Percentiles rank a stretch among this genome's conserved stretches.
Evolutionary conservation across 2,113 vertebrate genomes (phyloP).

Genomic region (Uria lomvia): DNA sequence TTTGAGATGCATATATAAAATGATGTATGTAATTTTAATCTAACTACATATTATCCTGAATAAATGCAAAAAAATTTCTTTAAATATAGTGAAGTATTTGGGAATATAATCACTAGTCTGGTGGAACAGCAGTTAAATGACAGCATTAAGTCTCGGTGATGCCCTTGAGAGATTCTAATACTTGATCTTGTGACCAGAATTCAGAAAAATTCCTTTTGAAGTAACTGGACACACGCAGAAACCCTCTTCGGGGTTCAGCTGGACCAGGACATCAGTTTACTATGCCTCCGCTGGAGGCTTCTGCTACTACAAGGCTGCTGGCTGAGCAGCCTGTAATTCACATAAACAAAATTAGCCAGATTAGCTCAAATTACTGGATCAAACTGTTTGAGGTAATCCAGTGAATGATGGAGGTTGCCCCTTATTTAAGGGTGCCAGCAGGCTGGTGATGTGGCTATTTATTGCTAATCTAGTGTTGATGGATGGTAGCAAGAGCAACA

Average conservation of each 20-base stretch:
- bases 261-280: not conserved
- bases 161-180: not conserved
- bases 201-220: not conserved
- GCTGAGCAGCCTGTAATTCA: not conserved
- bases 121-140: not conserved
- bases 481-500: not conserved
- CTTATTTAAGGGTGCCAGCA: not conserved
- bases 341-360: not conserved
- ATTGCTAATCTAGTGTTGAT: not conserved
- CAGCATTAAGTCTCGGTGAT: not conserved
- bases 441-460: not conserved
- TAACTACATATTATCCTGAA: not conserved
- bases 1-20: not conserved
- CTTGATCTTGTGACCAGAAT: not conserved
- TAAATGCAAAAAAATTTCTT: not conserved
- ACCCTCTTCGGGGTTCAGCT: not conserved
- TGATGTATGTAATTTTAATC: not conserved
- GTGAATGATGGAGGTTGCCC: not conserved
- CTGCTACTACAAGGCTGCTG: not conserved
- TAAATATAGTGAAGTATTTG: not conserved
- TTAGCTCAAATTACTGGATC: not conserved
- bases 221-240: not conserved
- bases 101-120: not conserved
- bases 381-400: not conserved
- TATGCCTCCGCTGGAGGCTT: not conserved